Conservation (phyloP, 2,113 vertebrate species). For the Sinocyclocheilus anophthalmus region DNA sequence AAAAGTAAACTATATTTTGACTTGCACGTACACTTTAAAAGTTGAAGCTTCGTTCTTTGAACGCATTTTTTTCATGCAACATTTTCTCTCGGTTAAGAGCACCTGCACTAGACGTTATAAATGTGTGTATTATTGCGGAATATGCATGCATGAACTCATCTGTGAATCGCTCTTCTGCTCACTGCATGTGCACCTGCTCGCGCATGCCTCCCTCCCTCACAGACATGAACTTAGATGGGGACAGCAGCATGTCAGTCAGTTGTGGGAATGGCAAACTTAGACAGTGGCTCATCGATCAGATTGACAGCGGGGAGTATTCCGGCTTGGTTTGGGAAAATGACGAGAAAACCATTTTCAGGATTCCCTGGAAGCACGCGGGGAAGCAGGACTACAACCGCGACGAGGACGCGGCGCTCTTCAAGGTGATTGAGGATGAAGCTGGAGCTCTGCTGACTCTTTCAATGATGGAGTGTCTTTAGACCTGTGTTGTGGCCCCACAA, state of each 20-base stretch:
- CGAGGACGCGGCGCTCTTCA: constrained; percentile 96
- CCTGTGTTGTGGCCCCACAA: no score
- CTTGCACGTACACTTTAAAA: neutral
- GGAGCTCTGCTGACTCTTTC: no score
- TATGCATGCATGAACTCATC: constrained; percentile 7
- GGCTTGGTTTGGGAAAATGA: constrained; percentile 97
- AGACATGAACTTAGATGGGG: constrained; percentile 77
- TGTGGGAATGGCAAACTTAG: constrained; percentile 97
- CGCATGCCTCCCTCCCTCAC: constrained; percentile 40
- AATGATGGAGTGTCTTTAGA: no score
- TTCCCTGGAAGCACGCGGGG: constrained; percentile 97
- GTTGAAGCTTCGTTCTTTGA: neutral
- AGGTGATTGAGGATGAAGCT: constrained; percentile 73
- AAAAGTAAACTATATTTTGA: neutral
- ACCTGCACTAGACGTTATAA: neutral
- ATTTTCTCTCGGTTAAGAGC: neutral
- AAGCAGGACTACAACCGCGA: constrained; percentile 98
- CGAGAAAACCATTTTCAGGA: constrained; percentile 93
- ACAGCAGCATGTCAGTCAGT: constrained; percentile 81
- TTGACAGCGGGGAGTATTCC: constrained; percentile 89
- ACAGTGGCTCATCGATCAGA: constrained; percentile 98
- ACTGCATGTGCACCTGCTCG: constrained; percentile 17
- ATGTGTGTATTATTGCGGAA: neutral
- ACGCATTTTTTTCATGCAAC: neutral
- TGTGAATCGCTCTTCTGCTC: constrained; percentile 5